Percentiles rank a stretch among this genome's conserved stretches.
These are phyloP conservation scores for Monochamus alternatus DNA, from an alignment of 2,888 invertebrate species.

Conservation along the genomic window DNA sequence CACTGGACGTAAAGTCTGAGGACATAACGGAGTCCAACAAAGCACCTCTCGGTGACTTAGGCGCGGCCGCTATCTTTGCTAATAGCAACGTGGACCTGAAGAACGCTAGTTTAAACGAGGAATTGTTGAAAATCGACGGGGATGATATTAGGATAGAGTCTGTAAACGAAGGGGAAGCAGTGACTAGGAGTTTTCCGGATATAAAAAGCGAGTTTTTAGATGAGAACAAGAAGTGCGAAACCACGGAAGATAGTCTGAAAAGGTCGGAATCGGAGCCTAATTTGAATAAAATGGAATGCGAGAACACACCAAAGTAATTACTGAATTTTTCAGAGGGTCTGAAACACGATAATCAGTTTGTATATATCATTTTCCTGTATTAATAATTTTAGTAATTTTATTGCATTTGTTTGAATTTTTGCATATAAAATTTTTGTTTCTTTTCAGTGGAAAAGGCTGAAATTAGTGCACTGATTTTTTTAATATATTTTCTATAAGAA, in stretches of 20 bases:
- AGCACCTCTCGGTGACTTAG: conserved; percentile 72
- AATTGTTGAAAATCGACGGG: conserved; percentile 73
- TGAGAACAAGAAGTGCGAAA: conserved; percentile 64
- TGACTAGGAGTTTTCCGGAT: conserved; percentile 78
- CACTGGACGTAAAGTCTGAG: conserved; percentile 44
- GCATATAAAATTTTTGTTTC: neutral
- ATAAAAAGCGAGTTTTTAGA: conserved; percentile 71
- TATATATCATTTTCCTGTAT: neutral
- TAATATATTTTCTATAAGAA: too few species aligned
- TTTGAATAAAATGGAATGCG: conserved; percentile 52
- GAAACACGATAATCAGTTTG: neutral
- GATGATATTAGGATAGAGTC: conserved; percentile 66
- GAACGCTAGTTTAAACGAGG: conserved; percentile 87
- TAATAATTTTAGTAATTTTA: neutral
- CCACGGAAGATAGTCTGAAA: conserved; percentile 70
- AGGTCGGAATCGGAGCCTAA: conserved; percentile 78
- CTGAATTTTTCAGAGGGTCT: neutral
- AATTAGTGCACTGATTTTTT: too few species aligned
- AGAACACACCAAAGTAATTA: conserved; percentile 36
- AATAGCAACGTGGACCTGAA: conserved; percentile 90
- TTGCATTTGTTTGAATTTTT: neutral
- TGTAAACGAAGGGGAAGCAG: conserved; percentile 67
- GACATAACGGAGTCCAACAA: conserved; percentile 30
- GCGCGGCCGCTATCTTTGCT: conserved; percentile 86
- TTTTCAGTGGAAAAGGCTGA: neutral